A percentile compares a stretch with the other conserved stretches of the same genome.
Evolutionary conservation across 1,140 invertebrate genomes (phyloP).

Genomic region (Chlorops oryzae): DNA sequence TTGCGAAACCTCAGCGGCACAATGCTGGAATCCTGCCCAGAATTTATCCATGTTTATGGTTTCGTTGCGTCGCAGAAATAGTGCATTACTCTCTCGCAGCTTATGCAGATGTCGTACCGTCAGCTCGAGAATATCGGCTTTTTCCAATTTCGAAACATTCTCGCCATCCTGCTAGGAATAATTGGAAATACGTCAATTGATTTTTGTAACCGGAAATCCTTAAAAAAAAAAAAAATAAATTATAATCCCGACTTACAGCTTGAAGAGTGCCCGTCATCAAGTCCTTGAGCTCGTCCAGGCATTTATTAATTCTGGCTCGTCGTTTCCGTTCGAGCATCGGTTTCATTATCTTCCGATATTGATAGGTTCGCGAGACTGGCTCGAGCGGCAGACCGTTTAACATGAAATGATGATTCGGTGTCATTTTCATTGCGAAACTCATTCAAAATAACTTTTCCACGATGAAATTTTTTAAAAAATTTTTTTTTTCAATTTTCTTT

Average conservation of each 20-base stretch:
- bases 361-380: constrained; percentile 51
- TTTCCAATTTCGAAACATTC: constrained; percentile 76
- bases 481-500: no score
- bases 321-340: constrained; percentile 77
- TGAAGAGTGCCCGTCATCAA: constrained; percentile 68
- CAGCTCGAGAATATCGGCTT: constrained; percentile 84
- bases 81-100: constrained; percentile 56
- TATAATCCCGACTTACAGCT: constrained; percentile 35
- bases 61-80: constrained; percentile 46
- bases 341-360: constrained; percentile 59
- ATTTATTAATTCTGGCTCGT: constrained; percentile 77
- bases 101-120: constrained; percentile 72
- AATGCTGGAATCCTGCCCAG: constrained; percentile 72
- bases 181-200: no score
- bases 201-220: not conserved
- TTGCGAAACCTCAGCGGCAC: constrained; percentile 59
- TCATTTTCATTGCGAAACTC: constrained; percentile 19
- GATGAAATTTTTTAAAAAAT: not conserved
- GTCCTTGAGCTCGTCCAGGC: constrained; percentile 75
- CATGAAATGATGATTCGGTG: constrained; percentile 23
- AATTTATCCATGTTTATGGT: constrained; percentile 54
- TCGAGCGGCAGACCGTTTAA: constrained; percentile 10
- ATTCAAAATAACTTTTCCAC: constrained; percentile 5
- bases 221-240: not conserved
- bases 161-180: constrained; percentile 54